Percentiles rank a stretch among this genome's conserved stretches.
These are phyloP conservation scores for Halichoerus grypus DNA, from an alignment of 2,113 vertebrate species.

Conservation along the genomic window DNA sequence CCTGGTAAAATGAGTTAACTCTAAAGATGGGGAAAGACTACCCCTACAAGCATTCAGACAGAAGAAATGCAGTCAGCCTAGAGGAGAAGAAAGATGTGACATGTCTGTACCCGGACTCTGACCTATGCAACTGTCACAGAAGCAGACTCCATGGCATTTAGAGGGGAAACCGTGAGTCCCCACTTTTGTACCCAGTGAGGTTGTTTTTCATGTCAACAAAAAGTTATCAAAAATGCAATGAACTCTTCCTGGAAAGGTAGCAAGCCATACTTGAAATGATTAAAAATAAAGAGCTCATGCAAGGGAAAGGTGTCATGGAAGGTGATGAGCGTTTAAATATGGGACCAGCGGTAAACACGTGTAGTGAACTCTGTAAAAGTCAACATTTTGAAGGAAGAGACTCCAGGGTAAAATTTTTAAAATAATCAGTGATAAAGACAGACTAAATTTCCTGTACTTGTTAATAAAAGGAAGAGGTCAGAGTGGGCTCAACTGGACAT, in stretches of 20 bases:
- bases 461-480: background rate
- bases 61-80: background rate
- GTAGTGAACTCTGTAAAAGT: background rate
- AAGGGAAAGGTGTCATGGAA: background rate
- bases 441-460: background rate
- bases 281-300: background rate
- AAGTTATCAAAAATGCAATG: background rate
- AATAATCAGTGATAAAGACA: background rate
- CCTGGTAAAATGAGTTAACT: background rate
- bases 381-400: background rate
- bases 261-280: background rate
- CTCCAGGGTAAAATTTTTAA: background rate
- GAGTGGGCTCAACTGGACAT: background rate
- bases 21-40: no score
- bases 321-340: background rate
- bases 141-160: background rate
- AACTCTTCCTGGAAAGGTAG: background rate
- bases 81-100: rapidly evolving
- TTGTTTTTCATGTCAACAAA: background rate
- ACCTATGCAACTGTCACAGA: rapidly evolving
- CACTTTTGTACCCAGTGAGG: background rate
- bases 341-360: rapidly evolving
- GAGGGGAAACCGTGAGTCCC: background rate
- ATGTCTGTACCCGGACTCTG: rapidly evolving
- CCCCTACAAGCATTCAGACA: background rate